Evolutionary conservation across 2,797 vertebrate genomes (phyloP).

Genomic region (Danio tinwini): DNA sequence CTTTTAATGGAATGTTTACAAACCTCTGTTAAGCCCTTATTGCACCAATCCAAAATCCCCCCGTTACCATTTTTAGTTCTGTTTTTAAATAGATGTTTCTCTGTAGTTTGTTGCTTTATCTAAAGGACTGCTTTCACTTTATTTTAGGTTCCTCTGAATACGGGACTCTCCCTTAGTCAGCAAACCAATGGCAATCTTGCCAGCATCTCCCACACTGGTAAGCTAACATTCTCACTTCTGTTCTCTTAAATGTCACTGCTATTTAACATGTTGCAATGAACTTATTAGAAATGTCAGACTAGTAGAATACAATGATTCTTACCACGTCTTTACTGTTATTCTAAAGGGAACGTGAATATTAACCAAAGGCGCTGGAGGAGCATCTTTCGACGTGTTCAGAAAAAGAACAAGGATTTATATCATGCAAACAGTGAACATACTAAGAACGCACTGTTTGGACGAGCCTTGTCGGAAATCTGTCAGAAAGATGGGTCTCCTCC

Average conservation of each 20-base stretch:
- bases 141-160: constrained; percentile 48
- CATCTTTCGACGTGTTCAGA: constrained; percentile 76
- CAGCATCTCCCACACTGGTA: constrained; percentile 45
- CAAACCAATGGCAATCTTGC: constrained; percentile 24
- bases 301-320: not conserved
- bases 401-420: constrained; percentile 66
- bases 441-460: constrained; percentile 76
- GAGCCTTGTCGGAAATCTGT: constrained; percentile 78
- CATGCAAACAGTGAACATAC: constrained; percentile 38
- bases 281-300: not conserved
- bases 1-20: not conserved
- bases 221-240: constrained; percentile 26
- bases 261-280: not conserved
- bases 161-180: constrained; percentile 42
- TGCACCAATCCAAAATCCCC: not conserved
- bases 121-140: constrained; percentile 4
- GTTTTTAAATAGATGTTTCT: not conserved
- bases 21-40: not conserved
- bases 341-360: constrained; percentile 68
- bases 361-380: constrained; percentile 81
- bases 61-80: not conserved
- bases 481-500: constrained; percentile 73
- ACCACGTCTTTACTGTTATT: constrained; percentile 44
- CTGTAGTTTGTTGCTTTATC: constrained; percentile 5
- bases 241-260: constrained; percentile 28